phyloP scores from a whole-genome alignment of 2,888 invertebrate genomes.

The Brassicogethes aeneus region DNA sequence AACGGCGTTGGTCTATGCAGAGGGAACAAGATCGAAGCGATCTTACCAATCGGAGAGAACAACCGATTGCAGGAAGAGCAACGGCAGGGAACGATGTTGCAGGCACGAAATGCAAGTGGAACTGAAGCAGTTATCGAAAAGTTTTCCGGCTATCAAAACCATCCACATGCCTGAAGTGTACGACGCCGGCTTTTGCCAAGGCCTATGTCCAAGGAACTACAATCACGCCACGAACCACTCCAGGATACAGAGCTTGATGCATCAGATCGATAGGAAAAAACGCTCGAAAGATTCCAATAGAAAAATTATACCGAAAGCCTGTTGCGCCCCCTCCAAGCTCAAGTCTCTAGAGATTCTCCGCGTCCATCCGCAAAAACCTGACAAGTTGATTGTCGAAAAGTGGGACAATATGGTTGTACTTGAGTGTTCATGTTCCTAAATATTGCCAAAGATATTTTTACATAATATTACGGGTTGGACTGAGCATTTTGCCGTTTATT shows the following conservation, averaged over 20 bases:
- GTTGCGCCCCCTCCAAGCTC: conserved; percentile 61
- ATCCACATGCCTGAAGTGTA: conserved; percentile 61
- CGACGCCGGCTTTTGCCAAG: conserved; percentile 63
- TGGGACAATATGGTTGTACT: conserved; percentile 64
- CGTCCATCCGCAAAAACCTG: conserved; percentile 52
- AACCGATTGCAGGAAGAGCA: conserved; percentile 45
- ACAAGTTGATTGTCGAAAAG: conserved; percentile 53
- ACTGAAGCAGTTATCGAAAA: conserved; percentile 34
- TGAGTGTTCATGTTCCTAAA: conserved; percentile 62
- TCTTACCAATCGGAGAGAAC: conserved; percentile 36
- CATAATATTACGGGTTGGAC: conserved; percentile 31
- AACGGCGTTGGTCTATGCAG: conserved; percentile 34
- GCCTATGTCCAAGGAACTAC: conserved; percentile 57
- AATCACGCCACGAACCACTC: conserved; percentile 66
- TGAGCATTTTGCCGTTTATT: conserved; percentile 27
- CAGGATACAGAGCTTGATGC: conserved; percentile 56
- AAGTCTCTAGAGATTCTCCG: conserved; percentile 56
- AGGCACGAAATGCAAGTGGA: conserved; percentile 58
- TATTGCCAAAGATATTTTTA: conserved; percentile 21
- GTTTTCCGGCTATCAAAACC: conserved; percentile 42
- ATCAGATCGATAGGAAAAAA: conserved; percentile 47
- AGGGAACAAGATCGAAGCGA: conserved; percentile 25
- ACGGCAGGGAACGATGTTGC: conserved; percentile 51
- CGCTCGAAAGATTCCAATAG: conserved; percentile 35
- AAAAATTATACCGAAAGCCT: conserved; percentile 46